Evolutionary conservation across 2,113 vertebrate species (phyloP), one percentile per base, ranked within the genome.

Genomic region (Ondatra zibethicus): DNA sequence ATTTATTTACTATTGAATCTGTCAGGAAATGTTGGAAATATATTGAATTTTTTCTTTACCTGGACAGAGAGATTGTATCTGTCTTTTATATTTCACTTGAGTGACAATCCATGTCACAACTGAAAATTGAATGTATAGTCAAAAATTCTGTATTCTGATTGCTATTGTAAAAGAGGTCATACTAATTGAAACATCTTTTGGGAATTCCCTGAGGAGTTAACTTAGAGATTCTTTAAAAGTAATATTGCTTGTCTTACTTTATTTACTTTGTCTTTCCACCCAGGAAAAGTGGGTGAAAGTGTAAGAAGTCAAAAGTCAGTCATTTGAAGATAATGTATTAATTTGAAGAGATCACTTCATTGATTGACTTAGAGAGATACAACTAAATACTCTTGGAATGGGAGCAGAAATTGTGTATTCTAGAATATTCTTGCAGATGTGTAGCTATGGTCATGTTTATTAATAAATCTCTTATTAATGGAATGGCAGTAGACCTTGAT

Each of bases 11-110:
- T 94, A 77, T 70, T 92, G 29, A 81, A n/a, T 95, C 63, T 68
- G 7, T 61, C 92, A 85, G 82, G 31, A 93, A 93, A 93, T 95
- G 39, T 47, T 95, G 29, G 66, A 92, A 90, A 76, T 70, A 90
- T 68, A 89, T 72, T 80, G 9, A 25, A 68, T 68, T 92, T 78
- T 91, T 78, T 88, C 42, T 47, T 90, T 91, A 72, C 82, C 45
- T 95, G 47, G 81, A 89, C 39, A 97, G 80, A 88, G 73, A 97
- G 75, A 91, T 97, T 95, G 33, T 87, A 65, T 93, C 52, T 85
- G 52, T 78, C 82, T 88, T 45, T 8, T 65, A 31, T 33, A 25
- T 70, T 81, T 91, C 63, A 92, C 76, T 72, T 93, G 31, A 58
- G 52, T 88, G 82, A 91, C 63, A 73, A 66, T 91, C 76, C 55